Percentiles rank a stretch among this genome's conserved stretches.
Evolutionary conservation across 2,797 vertebrate genomes (phyloP).

Genomic region (Falco novaeseelandiae): DNA sequence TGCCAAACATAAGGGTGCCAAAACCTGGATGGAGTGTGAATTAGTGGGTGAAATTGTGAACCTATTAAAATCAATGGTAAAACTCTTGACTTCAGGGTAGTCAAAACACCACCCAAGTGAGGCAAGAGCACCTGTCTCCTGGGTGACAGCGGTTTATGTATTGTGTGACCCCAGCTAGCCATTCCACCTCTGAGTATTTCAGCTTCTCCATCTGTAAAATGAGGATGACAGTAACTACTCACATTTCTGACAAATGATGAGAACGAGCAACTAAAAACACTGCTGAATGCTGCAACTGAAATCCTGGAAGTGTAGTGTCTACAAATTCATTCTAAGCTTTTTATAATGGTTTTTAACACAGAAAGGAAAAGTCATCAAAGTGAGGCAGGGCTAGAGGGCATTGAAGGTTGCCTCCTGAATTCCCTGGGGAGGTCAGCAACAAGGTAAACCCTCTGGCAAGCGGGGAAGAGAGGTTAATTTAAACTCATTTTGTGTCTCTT

Average conservation of each 20-base stretch:
- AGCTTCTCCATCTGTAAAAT: not conserved
- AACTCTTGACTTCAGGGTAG: not conserved
- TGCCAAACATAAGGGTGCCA: not conserved
- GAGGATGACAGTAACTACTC: not conserved
- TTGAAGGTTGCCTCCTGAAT: not conserved
- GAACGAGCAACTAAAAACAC: not conserved
- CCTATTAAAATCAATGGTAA: not conserved
- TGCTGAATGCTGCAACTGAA: not conserved
- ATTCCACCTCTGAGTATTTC: not conserved
- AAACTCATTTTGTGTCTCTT: not conserved
- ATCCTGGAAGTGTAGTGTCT: not conserved
- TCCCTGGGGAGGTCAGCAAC: not conserved
- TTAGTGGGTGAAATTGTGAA: not conserved
- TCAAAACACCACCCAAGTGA: not conserved
- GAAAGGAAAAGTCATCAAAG: not conserved
- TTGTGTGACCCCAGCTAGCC: not conserved
- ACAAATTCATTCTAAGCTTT: not conserved
- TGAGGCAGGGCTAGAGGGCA: not conserved
- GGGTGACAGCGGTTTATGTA: not conserved
- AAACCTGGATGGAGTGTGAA: not conserved
- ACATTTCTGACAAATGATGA: not conserved
- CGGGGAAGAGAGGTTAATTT: not conserved
- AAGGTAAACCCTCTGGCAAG: not conserved
- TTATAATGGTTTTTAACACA: not conserved
- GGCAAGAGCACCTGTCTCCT: not conserved